Percentiles rank a stretch among this genome's conserved stretches.
Conservation (phyloP, 1,140 invertebrate genomes). For the Notospermus geniculatus region DNA sequence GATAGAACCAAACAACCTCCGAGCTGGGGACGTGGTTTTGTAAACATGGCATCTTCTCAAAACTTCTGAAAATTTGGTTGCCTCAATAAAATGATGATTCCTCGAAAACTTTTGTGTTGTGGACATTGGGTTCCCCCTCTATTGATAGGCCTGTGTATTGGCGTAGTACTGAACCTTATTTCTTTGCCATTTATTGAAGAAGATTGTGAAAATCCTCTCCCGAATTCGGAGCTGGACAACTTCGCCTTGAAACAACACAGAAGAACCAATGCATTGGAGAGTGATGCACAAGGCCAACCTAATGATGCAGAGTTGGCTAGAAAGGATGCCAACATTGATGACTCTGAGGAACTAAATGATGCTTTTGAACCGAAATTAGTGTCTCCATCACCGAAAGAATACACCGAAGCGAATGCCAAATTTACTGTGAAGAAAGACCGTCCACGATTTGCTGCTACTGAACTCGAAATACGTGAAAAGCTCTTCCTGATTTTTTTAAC, state of each 20-base stretch:
- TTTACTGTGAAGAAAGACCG: constrained; percentile 54
- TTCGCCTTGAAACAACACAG: no score
- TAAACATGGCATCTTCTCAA: no score
- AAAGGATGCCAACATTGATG: no score
- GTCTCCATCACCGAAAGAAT: neutral
- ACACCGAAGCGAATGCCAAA: neutral
- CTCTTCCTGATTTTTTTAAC: constrained; percentile 82
- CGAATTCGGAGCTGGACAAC: neutral
- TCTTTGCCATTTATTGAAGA: constrained; percentile 47
- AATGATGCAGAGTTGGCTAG: neutral
- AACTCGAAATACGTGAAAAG: constrained; percentile 85
- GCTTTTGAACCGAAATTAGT: neutral
- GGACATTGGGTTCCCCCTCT: constrained; percentile 27
- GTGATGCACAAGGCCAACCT: neutral
- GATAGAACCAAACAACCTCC: no score
- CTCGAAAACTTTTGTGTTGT: no score
- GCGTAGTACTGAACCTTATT: constrained; percentile 45
- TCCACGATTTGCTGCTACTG: constrained; percentile 87
- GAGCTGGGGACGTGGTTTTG: no score
- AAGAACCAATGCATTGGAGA: neutral
- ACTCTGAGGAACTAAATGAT: no score
- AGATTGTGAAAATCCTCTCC: constrained; percentile 30
- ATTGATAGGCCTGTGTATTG: constrained; percentile 42
- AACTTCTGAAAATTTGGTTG: no score
- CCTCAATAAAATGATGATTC: no score